Base-by-base conservation (phyloP, 2,113 vertebrate genomes). In the Aldabrachelys gigantea region DNA sequence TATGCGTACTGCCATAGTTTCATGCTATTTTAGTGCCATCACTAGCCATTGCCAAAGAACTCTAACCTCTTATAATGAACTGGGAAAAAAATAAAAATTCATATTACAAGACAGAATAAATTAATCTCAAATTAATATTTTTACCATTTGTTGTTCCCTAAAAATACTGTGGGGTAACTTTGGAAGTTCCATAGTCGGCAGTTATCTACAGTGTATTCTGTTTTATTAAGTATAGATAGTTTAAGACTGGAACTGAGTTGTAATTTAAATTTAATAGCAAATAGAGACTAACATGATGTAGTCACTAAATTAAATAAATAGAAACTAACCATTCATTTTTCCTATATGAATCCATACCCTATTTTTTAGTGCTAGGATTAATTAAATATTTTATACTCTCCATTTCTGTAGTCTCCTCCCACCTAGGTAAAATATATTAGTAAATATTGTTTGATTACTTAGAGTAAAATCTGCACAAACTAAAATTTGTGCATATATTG, bases 1-100 rank as follows among this genome's bases (percentile, higher is more conserved):
- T 1, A 0, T 0, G 1, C 9, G 8, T 3, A 1, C 5, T 2
- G 6, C 1, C 11, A 4, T 0, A 1, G 27, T 49, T 93, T 56
- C 38, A 1, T 3, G 24, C 59, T 1, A 0, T 35, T 38, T 84
- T 8, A 0, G 86, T 27, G 80, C 87, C 84, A 93, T n/a, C 82
- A 9, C 57, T 65, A 14, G 75, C 76, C 82, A 17, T 78, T 84
- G 87, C 81, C 53, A 56, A 24, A 84, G 53, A 65, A 1, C 31
- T 87, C 27, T 31, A 89, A 38, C 80, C 86, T 81, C 65, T 75
- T 57, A 27, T 53, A 38, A 79, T 53, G 78, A 87, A 50, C 81
- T 85, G 88, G 79, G 24, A 72, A 9, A 31, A 57, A 41, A 83
- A 38, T 1, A 11, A 62, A 85, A 76, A 2, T 81, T 50, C 8